Base-by-base conservation (phyloP, 2,888 invertebrate species). In the Papilio gigon region DNA sequence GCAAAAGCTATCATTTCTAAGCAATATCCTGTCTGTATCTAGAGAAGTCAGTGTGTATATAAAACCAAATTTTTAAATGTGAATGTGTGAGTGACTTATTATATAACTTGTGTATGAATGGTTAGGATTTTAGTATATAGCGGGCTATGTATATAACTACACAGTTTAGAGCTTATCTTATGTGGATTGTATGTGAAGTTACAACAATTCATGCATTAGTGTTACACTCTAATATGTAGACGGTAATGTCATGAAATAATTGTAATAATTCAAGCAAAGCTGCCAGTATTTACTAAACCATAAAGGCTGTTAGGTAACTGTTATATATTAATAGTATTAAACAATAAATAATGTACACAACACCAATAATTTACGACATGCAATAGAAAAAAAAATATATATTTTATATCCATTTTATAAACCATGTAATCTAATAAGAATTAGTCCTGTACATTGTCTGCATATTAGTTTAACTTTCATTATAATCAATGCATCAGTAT, bases 401-500 rank as follows among this genome's bases (percentile, higher is more conserved):
- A 27, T 27, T 14, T 53, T n/a, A 53, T n/a, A n/a, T 27, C 14
- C 27, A 27, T n/a, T 53, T 27, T 27, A n/a, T 53, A n/a, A n/a
- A 30, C 12, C 0, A 11, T 4, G 17, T 14, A 37, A 37, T 25
- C 14, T 50, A 25, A 25, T 47, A 20, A n/a, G 12, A 25, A 50
- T 50, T 47, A 25, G 22, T 50, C 27, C 50, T 27, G 14, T 9
- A 50, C 25, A 50, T 50, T 50, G 50, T 50, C 22, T 47, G 22
- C 25, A 30, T 53, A 53, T 53, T 27, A 53, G 27, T 53, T n/a
- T 53, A n/a, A n/a, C 30, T n/a, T 53, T 53, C 8, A 42, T 50
- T 14, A 30, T n/a, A 53, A n/a, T 53, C 30, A 6, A 50, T 14
- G 6, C 2, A 12, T 22, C 27, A 53, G 25, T 42, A 42, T 42